phyloP scores from a whole-genome alignment of 2,113 vertebrate genomes.

The Crotalus viridis region DNA sequence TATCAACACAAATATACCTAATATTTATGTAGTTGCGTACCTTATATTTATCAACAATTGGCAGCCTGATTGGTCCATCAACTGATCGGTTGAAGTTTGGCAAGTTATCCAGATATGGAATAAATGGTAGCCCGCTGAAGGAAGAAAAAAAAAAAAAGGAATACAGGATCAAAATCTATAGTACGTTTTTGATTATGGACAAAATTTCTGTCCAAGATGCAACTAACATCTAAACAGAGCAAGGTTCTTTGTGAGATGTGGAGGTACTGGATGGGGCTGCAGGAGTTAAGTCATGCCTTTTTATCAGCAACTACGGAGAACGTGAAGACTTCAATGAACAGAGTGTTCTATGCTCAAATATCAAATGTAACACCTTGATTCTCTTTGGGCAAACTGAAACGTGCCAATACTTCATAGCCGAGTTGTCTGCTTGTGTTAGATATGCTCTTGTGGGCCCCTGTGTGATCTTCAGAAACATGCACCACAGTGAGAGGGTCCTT shows the following conservation, averaged over 20 bases:
- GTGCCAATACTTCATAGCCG: neutral
- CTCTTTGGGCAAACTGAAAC: neutral
- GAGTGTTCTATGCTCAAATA: neutral
- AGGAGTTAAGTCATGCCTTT: neutral
- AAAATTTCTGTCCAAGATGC: neutral
- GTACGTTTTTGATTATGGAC: neutral
- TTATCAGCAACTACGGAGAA: neutral
- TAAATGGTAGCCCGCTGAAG: constrained; percentile 94
- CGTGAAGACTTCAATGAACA: neutral
- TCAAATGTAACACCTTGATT: neutral
- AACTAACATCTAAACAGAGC: neutral
- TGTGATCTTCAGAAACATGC: neutral
- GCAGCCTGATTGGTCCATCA: constrained; percentile 94
- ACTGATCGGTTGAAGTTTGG: constrained; percentile 94
- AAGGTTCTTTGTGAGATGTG: neutral
- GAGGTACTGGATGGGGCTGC: neutral
- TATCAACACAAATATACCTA: constrained; percentile 77
- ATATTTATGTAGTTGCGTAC: constrained; percentile 64
- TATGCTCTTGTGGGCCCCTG: neutral
- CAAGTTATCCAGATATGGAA: constrained; percentile 96
- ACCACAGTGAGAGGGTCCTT: neutral
- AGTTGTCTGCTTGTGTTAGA: neutral
- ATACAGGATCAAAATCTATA: neutral
- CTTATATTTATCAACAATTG: constrained; percentile 99
- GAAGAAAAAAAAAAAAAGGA: too few relatives aligned